Evolutionary conservation across 2,113 vertebrate genomes (phyloP).

Genomic region (Stigmatopora nigra): DNA sequence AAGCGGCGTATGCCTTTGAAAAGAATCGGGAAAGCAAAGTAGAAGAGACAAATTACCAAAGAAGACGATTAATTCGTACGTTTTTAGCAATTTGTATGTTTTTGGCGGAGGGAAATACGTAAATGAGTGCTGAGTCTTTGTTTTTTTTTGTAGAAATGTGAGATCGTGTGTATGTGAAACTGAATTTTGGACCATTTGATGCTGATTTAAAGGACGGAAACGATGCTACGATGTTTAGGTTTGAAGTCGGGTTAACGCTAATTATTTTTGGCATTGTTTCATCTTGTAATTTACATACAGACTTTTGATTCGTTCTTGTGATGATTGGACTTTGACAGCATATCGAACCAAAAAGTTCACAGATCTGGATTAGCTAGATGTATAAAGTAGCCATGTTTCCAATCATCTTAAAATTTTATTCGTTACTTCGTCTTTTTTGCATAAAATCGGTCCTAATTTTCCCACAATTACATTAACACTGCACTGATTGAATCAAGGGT

Average conservation of each 20-base stretch:
- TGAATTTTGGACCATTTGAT: not conserved
- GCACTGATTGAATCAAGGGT: too few species aligned
- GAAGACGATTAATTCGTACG: not conserved
- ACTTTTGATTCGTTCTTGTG: not conserved
- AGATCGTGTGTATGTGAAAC: not conserved
- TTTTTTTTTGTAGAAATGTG: not conserved
- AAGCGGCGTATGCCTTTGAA: conserved; percentile 16
- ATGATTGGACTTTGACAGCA: not conserved
- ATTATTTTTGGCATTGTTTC: not conserved
- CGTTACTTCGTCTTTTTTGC: too few species aligned
- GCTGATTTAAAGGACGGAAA: not conserved
- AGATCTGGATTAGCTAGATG: too few species aligned
- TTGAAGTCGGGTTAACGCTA: not conserved
- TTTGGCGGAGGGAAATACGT: not conserved
- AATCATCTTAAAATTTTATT: too few species aligned
- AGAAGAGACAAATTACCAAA: conserved; percentile 5
- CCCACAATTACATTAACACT: too few species aligned
- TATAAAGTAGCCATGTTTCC: too few species aligned
- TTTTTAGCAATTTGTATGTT: not conserved
- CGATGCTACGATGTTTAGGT: not conserved
- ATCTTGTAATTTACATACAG: not conserved
- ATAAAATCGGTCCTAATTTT: too few species aligned
- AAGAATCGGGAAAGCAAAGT: not conserved
- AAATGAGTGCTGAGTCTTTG: not conserved
- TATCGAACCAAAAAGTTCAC: too few species aligned